Percentiles rank a stretch among this genome's conserved stretches.
Evolutionary conservation across 2,113 vertebrate genomes (phyloP).

Genomic region (Hoplias malabaricus): DNA sequence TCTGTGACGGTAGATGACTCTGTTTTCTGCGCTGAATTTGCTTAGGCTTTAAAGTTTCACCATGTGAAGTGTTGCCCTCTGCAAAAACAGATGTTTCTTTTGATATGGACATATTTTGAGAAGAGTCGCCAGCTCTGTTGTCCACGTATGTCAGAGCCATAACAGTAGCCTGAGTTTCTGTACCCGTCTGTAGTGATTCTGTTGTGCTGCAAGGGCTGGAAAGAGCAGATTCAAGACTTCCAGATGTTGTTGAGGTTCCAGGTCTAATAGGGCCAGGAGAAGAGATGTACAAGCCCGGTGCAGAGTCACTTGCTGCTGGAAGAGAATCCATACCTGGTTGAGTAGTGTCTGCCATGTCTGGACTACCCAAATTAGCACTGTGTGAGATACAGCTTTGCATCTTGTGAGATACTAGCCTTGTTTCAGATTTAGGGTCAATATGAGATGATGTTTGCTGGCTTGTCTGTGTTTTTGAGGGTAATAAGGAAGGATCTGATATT

Average conservation of each 20-base stretch:
- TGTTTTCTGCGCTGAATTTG: not conserved
- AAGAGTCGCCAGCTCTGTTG: slow-evolving; percentile 41
- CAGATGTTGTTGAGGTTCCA: slow-evolving; percentile 33
- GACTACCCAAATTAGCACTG: slow-evolving; percentile 51
- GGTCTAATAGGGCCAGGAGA: slow-evolving; percentile 41
- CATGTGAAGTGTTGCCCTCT: not conserved
- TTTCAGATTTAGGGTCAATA: slow-evolving; percentile 25
- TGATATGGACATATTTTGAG: slow-evolving; percentile 16
- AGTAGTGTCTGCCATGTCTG: slow-evolving; percentile 84
- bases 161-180: slow-evolving; percentile 54
- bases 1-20: not conserved
- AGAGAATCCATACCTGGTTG: slow-evolving; percentile 84
- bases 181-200: slow-evolving; percentile 60
- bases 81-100: slow-evolving; percentile 28
- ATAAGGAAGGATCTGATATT: slow-evolving; percentile 34
- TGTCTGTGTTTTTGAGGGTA: slow-evolving; percentile 10
- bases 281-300: slow-evolving; percentile 42
- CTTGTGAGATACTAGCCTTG: not conserved
- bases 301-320: slow-evolving; percentile 49
- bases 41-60: slow-evolving; percentile 21
- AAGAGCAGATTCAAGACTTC: slow-evolving; percentile 64
- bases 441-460: slow-evolving; percentile 41
- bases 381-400: slow-evolving; percentile 1
- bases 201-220: slow-evolving; percentile 89
- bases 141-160: slow-evolving; percentile 51